Percentiles rank a stretch among this genome's conserved stretches.
phyloP scores from a whole-genome alignment of 1,140 invertebrate genomes.

The Meloidogyne chitwoodi region DNA sequence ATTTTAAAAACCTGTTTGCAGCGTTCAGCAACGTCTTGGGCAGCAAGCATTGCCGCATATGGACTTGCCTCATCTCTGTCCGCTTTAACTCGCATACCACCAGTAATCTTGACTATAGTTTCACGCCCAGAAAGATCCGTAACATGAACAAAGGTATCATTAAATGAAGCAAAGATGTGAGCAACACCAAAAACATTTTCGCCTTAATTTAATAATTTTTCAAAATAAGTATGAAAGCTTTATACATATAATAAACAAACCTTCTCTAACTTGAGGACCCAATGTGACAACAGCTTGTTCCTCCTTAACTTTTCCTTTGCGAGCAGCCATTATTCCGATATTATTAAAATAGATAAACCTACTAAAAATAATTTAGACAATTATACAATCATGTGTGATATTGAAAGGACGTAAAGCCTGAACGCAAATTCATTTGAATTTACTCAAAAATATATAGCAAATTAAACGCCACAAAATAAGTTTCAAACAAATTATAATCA shows the following conservation, averaged over 20 bases:
- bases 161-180: slow-evolving; percentile 98
- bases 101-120: slow-evolving; percentile 95
- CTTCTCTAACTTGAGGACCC: slow-evolving; percentile 88
- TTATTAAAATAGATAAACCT: not conserved
- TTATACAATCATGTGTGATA: not conserved
- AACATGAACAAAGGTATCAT: slow-evolving; percentile 99
- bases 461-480: not conserved
- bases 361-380: not conserved
- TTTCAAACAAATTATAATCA: not conserved
- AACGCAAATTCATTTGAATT: not conserved
- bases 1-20: slow-evolving; percentile 71
- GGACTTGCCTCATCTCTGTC: slow-evolving; percentile 99
- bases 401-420: not conserved
- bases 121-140: slow-evolving; percentile 95
- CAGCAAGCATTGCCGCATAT: slow-evolving; percentile 99
- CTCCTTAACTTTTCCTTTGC: slow-evolving; percentile 89
- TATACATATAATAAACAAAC: not conserved
- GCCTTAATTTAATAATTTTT: slow-evolving; percentile 58
- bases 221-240: not conserved
- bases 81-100: slow-evolving; percentile 99
- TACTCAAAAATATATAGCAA: not conserved
- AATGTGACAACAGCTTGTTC: slow-evolving; percentile 92
- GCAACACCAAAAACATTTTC: slow-evolving; percentile 97
- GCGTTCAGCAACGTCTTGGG: slow-evolving; percentile 98
- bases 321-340: slow-evolving; percentile 75